Conservation (phyloP, 2,888 invertebrate species). For the Dryomyza anilis region DNA sequence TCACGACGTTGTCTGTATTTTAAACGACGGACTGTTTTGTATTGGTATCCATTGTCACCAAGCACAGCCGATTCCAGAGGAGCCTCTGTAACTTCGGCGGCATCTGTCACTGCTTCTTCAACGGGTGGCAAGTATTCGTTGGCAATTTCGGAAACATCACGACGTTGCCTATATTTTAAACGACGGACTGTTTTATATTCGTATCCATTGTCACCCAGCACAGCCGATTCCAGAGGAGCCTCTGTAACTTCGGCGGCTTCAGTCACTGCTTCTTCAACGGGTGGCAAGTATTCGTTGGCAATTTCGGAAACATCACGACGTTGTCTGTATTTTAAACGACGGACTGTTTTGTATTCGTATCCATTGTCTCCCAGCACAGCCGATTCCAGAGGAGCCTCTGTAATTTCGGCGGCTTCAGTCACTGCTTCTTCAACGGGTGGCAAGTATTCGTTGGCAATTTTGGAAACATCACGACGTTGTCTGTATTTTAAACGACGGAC, state of each 20-base stretch:
- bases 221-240: conserved; percentile 37
- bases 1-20: conserved; percentile 44
- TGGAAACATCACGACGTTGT: conserved; percentile 47
- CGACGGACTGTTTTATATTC: conserved; percentile 45
- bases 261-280: conserved; percentile 35
- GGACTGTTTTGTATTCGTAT: neutral
- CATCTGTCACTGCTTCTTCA: neutral
- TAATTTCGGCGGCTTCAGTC: neutral
- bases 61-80: conserved; percentile 38
- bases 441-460: conserved; percentile 19
- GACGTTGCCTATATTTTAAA: conserved; percentile 45
- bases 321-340: neutral
- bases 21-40: conserved; percentile 32
- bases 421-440: neutral
- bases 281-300: conserved; percentile 45
- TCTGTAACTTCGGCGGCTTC: conserved; percentile 31
- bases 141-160: conserved; percentile 45
- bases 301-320: conserved; percentile 43
- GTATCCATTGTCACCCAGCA: conserved; percentile 44
- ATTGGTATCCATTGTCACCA: conserved; percentile 31
- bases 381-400: neutral
- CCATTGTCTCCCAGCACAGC: neutral
- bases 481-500: conserved; percentile 53
- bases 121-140: conserved; percentile 40
- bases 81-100: conserved; percentile 29